phyloP scores from a whole-genome alignment of 2,113 vertebrate genomes.

The Laticauda laticaudata region DNA sequence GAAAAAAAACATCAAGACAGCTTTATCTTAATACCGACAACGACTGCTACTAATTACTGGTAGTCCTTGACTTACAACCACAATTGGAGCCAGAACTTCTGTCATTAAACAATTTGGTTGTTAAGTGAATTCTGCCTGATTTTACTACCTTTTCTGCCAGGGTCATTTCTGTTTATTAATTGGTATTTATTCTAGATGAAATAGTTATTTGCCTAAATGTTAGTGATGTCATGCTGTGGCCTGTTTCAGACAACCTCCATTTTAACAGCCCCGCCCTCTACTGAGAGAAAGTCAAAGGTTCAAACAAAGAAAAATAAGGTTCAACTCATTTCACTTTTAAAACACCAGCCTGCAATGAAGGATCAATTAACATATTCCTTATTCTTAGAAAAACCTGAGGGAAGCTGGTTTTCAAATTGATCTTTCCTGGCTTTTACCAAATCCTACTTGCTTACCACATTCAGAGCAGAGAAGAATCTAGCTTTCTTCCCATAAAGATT shows the following conservation, averaged over 20 bases:
- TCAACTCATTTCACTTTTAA: neutral
- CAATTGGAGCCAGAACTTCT: too few species aligned
- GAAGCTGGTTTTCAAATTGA: neutral
- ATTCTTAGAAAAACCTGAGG: neutral
- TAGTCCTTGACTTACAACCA: too few species aligned
- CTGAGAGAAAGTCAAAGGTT: neutral
- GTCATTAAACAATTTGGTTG: neutral
- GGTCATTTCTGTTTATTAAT: neutral
- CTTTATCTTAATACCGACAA: neutral
- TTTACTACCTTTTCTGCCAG: too few species aligned
- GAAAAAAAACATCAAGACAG: accelerated
- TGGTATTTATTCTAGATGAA: neutral
- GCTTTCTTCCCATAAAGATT: neutral
- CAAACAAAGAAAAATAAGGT: neutral
- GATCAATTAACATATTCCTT: neutral
- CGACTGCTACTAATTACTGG: neutral
- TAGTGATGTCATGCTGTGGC: too few species aligned
- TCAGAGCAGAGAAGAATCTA: neutral
- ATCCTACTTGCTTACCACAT: neutral
- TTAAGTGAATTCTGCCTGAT: neutral
- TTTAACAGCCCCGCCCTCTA: neutral
- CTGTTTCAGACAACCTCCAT: neutral
- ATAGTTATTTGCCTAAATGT: neutral
- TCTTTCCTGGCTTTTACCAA: neutral
- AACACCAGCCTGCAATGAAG: neutral